These are phyloP conservation scores for Leptopilina myrica DNA, from an alignment of 2,888 invertebrate genomes.

Conservation along the genomic window DNA sequence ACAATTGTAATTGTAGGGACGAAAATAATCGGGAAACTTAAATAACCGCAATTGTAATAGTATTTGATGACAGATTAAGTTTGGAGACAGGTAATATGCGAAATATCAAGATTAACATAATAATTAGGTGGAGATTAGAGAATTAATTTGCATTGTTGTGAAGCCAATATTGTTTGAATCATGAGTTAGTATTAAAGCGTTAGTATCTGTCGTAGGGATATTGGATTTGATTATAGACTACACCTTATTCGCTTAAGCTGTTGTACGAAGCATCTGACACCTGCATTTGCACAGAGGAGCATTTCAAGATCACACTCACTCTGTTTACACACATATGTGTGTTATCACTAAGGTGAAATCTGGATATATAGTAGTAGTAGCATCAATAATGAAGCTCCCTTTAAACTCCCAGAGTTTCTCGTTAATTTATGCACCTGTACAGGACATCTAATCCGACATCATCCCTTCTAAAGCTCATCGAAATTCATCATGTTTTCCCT, in stretches of 20 bases:
- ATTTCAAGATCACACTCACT: slow-evolving; percentile 33
- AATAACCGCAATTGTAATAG: too few species aligned
- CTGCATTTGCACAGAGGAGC: slow-evolving; percentile 28
- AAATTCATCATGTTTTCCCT: slow-evolving; percentile 31
- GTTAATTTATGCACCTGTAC: slow-evolving; percentile 60
- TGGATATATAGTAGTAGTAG: slow-evolving; percentile 46
- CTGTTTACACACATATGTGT: slow-evolving; percentile 32
- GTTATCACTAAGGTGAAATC: slow-evolving; percentile 23
- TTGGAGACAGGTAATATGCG: not conserved
- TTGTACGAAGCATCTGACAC: slow-evolving; percentile 33
- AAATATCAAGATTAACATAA: slow-evolving; percentile 19
- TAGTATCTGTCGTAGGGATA: slow-evolving; percentile 14
- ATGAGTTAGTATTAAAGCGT: slow-evolving; percentile 25
- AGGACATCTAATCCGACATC: slow-evolving; percentile 49
- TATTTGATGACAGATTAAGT: not conserved
- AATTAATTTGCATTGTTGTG: slow-evolving; percentile 15
- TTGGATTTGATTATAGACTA: slow-evolving; percentile 35
- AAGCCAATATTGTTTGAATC: not conserved
- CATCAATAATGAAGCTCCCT: slow-evolving; percentile 61
- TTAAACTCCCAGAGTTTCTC: slow-evolving; percentile 55
- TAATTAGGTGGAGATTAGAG: slow-evolving; percentile 6
- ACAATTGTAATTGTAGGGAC: not conserved
- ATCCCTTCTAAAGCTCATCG: slow-evolving; percentile 39
- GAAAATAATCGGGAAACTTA: too few species aligned
- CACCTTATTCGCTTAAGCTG: slow-evolving; percentile 30